Percentiles rank a stretch among this genome's conserved stretches.
Conservation (phyloP, 1,140 invertebrate species). For the Ridgeia piscesae region DNA sequence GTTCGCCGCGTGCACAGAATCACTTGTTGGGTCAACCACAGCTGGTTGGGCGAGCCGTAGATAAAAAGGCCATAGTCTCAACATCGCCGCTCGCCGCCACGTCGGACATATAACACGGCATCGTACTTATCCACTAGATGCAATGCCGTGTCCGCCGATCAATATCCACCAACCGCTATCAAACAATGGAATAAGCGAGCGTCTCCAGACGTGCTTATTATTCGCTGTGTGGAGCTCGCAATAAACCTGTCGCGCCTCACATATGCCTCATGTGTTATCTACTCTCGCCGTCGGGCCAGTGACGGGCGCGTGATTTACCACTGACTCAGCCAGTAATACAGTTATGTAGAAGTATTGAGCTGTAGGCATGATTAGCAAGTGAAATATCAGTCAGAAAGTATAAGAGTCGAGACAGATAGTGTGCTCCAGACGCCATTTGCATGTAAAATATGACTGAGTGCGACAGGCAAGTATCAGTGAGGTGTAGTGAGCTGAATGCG, state of each 20-base stretch:
- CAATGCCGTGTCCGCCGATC: background rate
- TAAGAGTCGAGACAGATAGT: background rate
- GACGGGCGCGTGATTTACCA: background rate
- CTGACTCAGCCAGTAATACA: background rate
- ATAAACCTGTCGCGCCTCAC: background rate
- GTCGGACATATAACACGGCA: background rate
- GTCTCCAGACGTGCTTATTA: background rate
- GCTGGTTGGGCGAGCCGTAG: background rate
- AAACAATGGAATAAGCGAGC: background rate
- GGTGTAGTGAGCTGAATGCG: too few relatives aligned
- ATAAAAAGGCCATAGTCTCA: background rate
- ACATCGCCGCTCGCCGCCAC: background rate
- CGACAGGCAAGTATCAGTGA: too few relatives aligned
- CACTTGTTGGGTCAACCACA: background rate
- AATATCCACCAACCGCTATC: background rate
- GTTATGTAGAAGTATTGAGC: background rate
- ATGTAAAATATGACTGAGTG: too few relatives aligned
- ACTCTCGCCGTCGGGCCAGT: background rate
- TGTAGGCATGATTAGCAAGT: background rate
- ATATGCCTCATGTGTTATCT: background rate
- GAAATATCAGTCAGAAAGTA: background rate
- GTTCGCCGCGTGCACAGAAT: background rate
- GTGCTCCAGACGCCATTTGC: too few relatives aligned
- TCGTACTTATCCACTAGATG: background rate
- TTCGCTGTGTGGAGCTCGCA: background rate